Conservation (phyloP, 2,888 invertebrate species). For the Chromoteleia sp. region DNA sequence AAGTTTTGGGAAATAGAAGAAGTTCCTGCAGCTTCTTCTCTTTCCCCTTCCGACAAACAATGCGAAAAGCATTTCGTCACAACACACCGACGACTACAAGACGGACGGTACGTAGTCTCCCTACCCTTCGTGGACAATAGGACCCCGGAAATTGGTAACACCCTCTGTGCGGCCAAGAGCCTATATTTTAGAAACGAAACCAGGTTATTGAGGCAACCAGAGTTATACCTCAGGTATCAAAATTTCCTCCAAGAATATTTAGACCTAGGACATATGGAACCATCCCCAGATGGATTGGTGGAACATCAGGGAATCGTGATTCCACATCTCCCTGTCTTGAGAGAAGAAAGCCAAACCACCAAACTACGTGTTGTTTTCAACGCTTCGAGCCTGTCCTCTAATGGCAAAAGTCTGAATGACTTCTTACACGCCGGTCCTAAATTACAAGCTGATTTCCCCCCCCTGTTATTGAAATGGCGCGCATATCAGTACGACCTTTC, state of each 20-base stretch:
- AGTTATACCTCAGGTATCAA: too few relatives aligned
- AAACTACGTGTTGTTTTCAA: slow-evolving; percentile 22
- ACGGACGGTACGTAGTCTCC: too few relatives aligned
- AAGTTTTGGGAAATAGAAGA: neutral
- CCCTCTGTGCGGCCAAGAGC: too few relatives aligned
- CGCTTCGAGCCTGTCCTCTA: neutral
- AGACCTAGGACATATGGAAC: slow-evolving; percentile 53
- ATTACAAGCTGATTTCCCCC: neutral
- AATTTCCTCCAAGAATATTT: slow-evolving; percentile 58
- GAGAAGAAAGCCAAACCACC: slow-evolving; percentile 1
- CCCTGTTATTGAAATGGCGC: slow-evolving; percentile 9
- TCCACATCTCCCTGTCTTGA: neutral
- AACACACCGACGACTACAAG: too few relatives aligned
- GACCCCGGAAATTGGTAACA: too few relatives aligned
- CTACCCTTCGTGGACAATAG: too few relatives aligned
- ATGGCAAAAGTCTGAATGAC: slow-evolving; percentile 11
- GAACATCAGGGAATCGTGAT: slow-evolving; percentile 1
- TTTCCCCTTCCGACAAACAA: neutral
- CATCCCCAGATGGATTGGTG: too few relatives aligned
- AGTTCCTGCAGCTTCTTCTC: neutral
- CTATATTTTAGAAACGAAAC: too few relatives aligned
- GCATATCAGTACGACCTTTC: neutral
- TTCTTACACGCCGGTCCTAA: slow-evolving; percentile 5
- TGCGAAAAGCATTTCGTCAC: neutral
- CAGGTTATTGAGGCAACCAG: too few relatives aligned